These are phyloP conservation scores for Catocala sponsa DNA, from an alignment of 2,888 invertebrate genomes.

Conservation along the genomic window DNA sequence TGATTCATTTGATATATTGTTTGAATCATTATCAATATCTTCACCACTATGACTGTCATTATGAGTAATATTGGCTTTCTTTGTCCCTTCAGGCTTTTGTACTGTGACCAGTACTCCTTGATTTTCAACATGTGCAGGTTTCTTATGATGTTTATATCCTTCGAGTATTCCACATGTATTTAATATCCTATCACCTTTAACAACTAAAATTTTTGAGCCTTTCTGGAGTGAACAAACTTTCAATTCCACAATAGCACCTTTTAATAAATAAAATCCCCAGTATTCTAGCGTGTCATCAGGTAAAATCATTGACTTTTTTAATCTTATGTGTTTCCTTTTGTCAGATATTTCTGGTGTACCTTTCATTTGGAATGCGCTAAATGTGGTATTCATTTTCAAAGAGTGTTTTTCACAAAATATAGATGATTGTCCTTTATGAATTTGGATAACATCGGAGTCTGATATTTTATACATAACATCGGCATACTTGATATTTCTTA, in stretches of 20 bases:
- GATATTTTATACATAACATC: conserved; percentile 93
- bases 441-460: conserved; percentile 95
- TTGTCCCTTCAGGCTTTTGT: conserved; percentile 67
- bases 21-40: conserved; percentile 16
- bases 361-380: conserved; percentile 92
- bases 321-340: conserved; percentile 91
- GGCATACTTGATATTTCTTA: conserved; percentile 92
- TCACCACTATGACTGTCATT: conserved; percentile 7
- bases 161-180: conserved; percentile 93
- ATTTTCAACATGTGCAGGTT: conserved; percentile 88
- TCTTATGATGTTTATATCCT: conserved; percentile 90
- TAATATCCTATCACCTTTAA: conserved; percentile 93
- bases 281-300: conserved; percentile 96
- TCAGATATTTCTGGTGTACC: conserved; percentile 91
- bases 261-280: conserved; percentile 95
- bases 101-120: conserved; percentile 86
- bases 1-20: conserved; percentile 8
- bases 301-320: conserved; percentile 94
- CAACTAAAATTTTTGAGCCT: conserved; percentile 94
- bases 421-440: conserved; percentile 94
- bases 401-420: conserved; percentile 94
- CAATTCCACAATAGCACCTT: conserved; percentile 92
- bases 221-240: conserved; percentile 94
- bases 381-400: conserved; percentile 91
- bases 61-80: conserved; percentile 24